Base-by-base conservation (phyloP, 2,888 invertebrate genomes). In the Lasioglossum zephyrum region DNA sequence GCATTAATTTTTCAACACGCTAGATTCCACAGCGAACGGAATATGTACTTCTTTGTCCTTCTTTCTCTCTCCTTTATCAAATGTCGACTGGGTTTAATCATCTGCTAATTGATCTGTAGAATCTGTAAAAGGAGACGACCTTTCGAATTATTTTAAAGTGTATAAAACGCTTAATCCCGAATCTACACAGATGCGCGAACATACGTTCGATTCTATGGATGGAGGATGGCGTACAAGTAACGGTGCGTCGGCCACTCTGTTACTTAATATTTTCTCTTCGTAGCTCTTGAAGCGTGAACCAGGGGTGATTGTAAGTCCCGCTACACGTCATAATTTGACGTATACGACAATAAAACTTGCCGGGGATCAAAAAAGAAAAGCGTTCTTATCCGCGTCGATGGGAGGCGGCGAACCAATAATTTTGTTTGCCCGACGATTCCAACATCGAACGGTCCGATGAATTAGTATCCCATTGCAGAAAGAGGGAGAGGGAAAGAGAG, bases 121-220 rank as follows among this genome's bases (percentile, higher is more conserved):
- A 13, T 13, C 11, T 44, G 44, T 44, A 8, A 22, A 8, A 2
- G 22, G 8, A 49, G 22, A 49, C 49, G 8, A 22, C 18, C 49
- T 22, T 18, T 8, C 22, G 49, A 22, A 44, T 44, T 44, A 44
- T 44, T 44, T 44, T 44, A n/a, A n/a, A 57, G 9, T n/a, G n/a
- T 57, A n/a, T n/a, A 57, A 57, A 57, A n/a, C 9, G n/a, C 53
- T 1, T n/a, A 66, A 74, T 47, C 16, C n/a, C 44, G 49, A 63
- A 36, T 57, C 73, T n/a, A 53, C 0, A 11, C 13, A 70, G 36
- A 26, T 0, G 44, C 2, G 44, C 44, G 39, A 82, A 57, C 87
- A 87, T 87, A 87, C 82, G 82, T 77, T 82, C 31, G 44, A 74
- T 75, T 77, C 36, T 16, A 47, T n/a, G 26, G 39, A 72, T 72